phyloP scores from a whole-genome alignment of 2,113 vertebrate genomes.

The Zosterops lateralis region DNA sequence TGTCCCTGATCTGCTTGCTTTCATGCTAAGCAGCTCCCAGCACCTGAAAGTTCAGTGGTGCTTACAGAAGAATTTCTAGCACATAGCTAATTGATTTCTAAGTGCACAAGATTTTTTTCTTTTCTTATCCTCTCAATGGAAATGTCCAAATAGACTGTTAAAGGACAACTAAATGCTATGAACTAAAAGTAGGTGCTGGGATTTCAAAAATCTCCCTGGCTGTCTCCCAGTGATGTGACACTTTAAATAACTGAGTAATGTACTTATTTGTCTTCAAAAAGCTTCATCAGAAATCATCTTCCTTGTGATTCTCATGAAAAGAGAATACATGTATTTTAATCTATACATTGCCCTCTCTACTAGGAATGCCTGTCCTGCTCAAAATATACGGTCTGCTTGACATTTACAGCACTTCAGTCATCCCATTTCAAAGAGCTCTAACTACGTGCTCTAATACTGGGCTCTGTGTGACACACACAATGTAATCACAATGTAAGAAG shows the following conservation, averaged over 20 bases:
- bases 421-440: neutral
- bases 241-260: neutral
- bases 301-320: neutral
- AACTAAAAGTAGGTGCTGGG: neutral
- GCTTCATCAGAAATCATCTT: neutral
- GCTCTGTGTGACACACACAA: neutral
- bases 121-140: neutral
- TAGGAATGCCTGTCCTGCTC: neutral
- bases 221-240: neutral
- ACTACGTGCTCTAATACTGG: neutral
- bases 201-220: neutral
- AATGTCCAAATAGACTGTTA: neutral
- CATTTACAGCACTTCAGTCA: neutral
- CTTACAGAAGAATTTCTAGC: neutral
- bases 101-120: neutral
- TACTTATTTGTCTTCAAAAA: neutral
- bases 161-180: neutral
- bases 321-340: neutral
- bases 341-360: neutral
- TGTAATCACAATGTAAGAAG: neutral
- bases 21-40: neutral
- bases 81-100: neutral
- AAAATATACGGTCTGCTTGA: neutral
- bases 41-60: neutral
- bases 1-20: neutral